Percentiles rank a stretch among this genome's conserved stretches.
Conservation (phyloP, 2,797 vertebrate species). For the Enteromius radiatus region DNA sequence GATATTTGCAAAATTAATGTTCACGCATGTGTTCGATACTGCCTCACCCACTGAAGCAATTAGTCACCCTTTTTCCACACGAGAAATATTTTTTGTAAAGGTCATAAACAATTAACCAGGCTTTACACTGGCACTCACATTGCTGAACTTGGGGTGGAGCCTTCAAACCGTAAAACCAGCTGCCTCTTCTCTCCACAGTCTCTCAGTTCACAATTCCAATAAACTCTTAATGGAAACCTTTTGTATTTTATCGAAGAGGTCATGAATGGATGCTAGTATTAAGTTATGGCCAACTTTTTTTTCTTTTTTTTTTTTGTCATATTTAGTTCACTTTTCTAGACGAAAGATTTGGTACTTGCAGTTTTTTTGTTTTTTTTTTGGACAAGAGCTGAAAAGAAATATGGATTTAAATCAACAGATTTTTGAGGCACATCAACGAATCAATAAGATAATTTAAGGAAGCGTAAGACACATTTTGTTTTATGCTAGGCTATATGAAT, state of each 20-base stretch:
- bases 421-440: not conserved
- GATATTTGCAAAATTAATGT: constrained; percentile 21
- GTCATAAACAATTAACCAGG: constrained; percentile 75
- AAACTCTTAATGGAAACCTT: constrained; percentile 19
- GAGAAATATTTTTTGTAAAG: constrained; percentile 70
- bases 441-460: not conserved
- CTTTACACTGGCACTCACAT: constrained; percentile 69
- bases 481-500: not conserved
- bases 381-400: not conserved
- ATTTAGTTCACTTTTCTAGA: not conserved
- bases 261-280: not conserved
- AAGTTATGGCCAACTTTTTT: not conserved
- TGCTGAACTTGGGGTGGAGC: constrained; percentile 19
- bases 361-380: not conserved
- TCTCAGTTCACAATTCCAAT: not conserved
- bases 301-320: not conserved
- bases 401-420: not conserved
- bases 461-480: not conserved
- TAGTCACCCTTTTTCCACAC: constrained; percentile 58
- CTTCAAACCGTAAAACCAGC: constrained; percentile 12
- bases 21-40: constrained; percentile 20
- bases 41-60: constrained; percentile 62
- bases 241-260: not conserved
- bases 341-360: no score
- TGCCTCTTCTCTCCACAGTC: constrained; percentile 11